Conservation (phyloP, 92 coral and sea anemone genomes). For the Virgularia gustaviana region DNA sequence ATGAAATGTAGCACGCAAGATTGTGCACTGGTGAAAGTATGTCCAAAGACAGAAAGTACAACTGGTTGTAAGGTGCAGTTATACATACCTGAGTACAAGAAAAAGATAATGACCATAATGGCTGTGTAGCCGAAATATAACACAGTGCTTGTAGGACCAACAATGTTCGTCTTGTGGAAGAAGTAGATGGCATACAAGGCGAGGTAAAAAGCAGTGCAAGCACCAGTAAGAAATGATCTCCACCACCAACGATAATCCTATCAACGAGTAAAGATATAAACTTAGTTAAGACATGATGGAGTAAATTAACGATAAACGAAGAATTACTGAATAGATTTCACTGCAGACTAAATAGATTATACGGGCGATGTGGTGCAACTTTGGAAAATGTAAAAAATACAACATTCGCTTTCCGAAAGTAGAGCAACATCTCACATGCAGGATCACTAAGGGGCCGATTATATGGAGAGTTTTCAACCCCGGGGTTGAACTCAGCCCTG, state of each 20-base stretch:
- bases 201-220: constrained; percentile 87
- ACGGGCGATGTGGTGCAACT: no score
- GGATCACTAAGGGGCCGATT: no score
- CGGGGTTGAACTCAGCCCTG: no score
- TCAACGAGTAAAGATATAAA: not conserved
- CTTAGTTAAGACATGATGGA: not conserved
- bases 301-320: not conserved
- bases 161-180: constrained; percentile 84
- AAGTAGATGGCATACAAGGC: constrained; percentile 89
- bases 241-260: constrained; percentile 99
- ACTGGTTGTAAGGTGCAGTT: not conserved
- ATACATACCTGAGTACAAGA: constrained; percentile 79
- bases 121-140: constrained; percentile 94
- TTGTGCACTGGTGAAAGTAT: no score
- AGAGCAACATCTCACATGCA: no score
- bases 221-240: constrained; percentile 96
- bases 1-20: no score
- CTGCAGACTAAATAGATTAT: no score
- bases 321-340: not conserved
- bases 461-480: no score
- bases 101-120: constrained; percentile 88
- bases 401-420: not conserved
- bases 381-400: no score
- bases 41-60: no score
- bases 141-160: constrained; percentile 84